These are phyloP conservation scores for Sebastes wilsoni DNA, from an alignment of 2,797 vertebrate genomes.

Conservation along the genomic window DNA sequence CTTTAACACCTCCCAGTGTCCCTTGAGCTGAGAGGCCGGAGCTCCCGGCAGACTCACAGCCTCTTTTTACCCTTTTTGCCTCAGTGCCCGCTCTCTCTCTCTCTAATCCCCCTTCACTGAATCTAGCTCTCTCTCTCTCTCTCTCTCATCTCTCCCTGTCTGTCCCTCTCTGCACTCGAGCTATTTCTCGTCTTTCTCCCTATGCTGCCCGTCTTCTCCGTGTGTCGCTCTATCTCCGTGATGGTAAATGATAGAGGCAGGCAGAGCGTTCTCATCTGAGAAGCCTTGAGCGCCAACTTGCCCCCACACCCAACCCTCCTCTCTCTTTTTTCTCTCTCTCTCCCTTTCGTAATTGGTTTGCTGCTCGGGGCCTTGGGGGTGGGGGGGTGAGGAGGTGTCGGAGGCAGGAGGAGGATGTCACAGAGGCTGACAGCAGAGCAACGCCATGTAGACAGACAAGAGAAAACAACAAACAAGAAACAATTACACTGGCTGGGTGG, in stretches of 20 bases:
- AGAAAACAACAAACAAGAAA: slow-evolving; percentile 38
- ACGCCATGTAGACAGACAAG: slow-evolving; percentile 19
- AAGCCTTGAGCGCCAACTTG: slow-evolving; percentile 11
- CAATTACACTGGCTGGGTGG: slow-evolving; percentile 13
- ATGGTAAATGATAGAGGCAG: slow-evolving; percentile 42
- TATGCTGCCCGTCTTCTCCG: not conserved
- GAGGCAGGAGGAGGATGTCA: slow-evolving; percentile 2
- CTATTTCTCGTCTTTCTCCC: not conserved
- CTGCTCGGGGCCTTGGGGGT: slow-evolving; percentile 7
- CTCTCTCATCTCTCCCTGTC: not conserved
- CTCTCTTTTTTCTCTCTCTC: not conserved
- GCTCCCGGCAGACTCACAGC: slow-evolving; percentile 18
- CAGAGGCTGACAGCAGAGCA: slow-evolving; percentile 21
- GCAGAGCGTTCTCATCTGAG: slow-evolving; percentile 28
- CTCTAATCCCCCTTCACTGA: not conserved
- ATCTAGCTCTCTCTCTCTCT: not conserved
- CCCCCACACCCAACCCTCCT: not conserved
- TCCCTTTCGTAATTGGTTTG: slow-evolving; percentile 41
- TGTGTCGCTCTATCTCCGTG: slow-evolving; percentile 10
- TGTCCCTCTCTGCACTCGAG: not conserved
- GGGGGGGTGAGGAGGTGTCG: not conserved
- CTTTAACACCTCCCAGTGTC: slow-evolving; percentile 39
- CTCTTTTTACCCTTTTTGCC: not conserved
- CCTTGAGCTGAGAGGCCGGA: slow-evolving; percentile 3
- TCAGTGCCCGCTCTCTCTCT: not conserved